A percentile compares a stretch with the other conserved stretches of the same genome.
Conservation (phyloP, 1,140 invertebrate species). For the Papilio glaucus region DNA sequence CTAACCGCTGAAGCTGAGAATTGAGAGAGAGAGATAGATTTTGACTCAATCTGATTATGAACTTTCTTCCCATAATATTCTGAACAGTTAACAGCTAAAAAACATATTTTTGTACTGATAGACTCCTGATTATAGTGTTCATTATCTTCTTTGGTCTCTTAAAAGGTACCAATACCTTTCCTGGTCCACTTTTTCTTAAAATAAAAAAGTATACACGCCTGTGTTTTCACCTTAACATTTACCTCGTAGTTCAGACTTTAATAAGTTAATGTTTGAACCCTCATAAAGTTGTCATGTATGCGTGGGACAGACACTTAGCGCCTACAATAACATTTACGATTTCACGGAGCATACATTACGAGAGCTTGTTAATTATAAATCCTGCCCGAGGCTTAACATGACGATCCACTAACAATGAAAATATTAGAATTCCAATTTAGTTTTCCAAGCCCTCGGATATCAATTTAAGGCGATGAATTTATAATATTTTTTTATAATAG, state of each 20-base stretch:
- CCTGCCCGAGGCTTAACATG: slow-evolving; percentile 19
- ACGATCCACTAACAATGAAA: slow-evolving; percentile 32
- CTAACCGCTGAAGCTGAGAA: no score
- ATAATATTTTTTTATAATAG: not conserved
- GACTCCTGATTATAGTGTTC: no score
- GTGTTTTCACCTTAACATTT: not conserved
- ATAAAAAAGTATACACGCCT: not conserved
- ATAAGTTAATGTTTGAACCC: slow-evolving; percentile 22
- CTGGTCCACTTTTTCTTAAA: no score
- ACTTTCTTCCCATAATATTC: no score
- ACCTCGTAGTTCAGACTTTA: slow-evolving; percentile 7
- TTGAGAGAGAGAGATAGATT: no score
- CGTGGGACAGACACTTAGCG: slow-evolving; percentile 29
- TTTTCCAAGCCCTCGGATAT: slow-evolving; percentile 10
- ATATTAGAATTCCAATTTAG: slow-evolving; percentile 28
- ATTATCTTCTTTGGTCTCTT: no score
- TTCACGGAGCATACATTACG: not conserved
- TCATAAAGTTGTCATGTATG: slow-evolving; percentile 26
- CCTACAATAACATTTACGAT: slow-evolving; percentile 34
- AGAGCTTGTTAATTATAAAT: slow-evolving; percentile 31
- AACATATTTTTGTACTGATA: no score
- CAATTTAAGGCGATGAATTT: not conserved
- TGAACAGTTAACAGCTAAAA: no score
- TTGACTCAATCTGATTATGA: no score
- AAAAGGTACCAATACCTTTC: no score